A percentile compares a stretch with the other conserved stretches of the same genome.
These are phyloP conservation scores for Chalcosyrphus nemorum DNA, from an alignment of 2,888 invertebrate genomes.

Conservation along the genomic window DNA sequence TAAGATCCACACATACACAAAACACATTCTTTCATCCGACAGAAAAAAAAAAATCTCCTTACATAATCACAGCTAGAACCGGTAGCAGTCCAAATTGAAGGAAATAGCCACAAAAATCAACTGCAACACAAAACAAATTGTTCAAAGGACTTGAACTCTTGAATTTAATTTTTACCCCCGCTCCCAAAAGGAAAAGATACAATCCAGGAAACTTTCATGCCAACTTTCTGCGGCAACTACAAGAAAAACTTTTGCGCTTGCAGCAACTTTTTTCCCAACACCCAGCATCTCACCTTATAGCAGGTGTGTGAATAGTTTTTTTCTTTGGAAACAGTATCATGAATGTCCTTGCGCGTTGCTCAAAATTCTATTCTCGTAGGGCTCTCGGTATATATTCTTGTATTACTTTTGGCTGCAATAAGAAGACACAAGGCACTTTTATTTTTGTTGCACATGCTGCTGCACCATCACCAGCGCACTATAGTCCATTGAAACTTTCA, in stretches of 20 bases:
- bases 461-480: not conserved
- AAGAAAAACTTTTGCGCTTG: slow-evolving; percentile 17
- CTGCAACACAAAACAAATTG: slow-evolving; percentile 31
- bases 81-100: slow-evolving; percentile 11
- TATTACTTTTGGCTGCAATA: slow-evolving; percentile 1
- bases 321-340: slow-evolving; percentile 1
- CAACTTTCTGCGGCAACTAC: slow-evolving; percentile 41
- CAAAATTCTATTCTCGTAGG: slow-evolving; percentile 24
- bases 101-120: slow-evolving; percentile 24
- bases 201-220: slow-evolving; percentile 1
- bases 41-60: not conserved
- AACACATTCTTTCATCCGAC: not conserved
- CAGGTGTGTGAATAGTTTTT: slow-evolving; percentile 19
- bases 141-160: slow-evolving; percentile 30
- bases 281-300: slow-evolving; percentile 15
- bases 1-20: no score
- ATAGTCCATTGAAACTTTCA: slow-evolving; percentile 47
- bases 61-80: not conserved
- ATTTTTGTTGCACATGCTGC: not conserved
- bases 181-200: slow-evolving; percentile 2
- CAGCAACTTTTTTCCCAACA: slow-evolving; percentile 2
- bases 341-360: slow-evolving; percentile 35
- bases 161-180: slow-evolving; percentile 24
- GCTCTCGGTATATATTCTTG: not conserved
- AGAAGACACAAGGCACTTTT: slow-evolving; percentile 6